These are phyloP conservation scores for Halcyon malimbica DNA, from an alignment of 2,113 vertebrate genomes.

Conservation along the genomic window DNA sequence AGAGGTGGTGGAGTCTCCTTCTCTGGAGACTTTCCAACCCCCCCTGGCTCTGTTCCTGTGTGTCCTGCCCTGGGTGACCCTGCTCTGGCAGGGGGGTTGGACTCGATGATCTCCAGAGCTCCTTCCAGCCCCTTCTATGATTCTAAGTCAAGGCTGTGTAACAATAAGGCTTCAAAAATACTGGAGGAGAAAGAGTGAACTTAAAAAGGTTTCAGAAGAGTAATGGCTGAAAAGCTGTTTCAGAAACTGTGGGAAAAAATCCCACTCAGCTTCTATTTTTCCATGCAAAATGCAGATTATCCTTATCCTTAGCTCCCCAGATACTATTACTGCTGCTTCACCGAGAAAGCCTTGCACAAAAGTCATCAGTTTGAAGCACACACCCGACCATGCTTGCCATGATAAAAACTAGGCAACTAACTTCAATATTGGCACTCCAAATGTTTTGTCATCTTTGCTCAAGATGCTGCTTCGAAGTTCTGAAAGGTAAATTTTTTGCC, in stretches of 20 bases:
- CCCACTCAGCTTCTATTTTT: background rate
- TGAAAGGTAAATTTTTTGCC: background rate
- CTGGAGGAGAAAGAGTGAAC: background rate
- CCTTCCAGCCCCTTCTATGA: background rate
- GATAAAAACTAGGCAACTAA: background rate
- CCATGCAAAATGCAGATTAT: background rate
- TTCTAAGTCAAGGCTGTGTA: background rate
- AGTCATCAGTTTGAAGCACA: background rate
- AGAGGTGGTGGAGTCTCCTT: no score
- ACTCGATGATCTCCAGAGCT: no score
- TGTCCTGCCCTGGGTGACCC: no score
- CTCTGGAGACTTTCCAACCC: no score
- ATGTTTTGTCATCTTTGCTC: background rate
- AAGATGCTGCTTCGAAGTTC: background rate
- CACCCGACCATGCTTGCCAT: background rate
- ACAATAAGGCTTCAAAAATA: background rate
- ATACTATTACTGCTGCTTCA: background rate
- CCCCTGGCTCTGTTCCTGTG: no score
- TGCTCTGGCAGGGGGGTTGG: no score
- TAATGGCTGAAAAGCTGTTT: background rate
- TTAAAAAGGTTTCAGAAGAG: background rate
- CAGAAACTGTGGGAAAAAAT: background rate
- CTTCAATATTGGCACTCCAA: background rate
- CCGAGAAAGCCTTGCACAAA: background rate
- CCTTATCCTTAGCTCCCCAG: background rate